Conservation (phyloP, 2,113 vertebrate genomes). For the Mystacornis crossleyi region DNA sequence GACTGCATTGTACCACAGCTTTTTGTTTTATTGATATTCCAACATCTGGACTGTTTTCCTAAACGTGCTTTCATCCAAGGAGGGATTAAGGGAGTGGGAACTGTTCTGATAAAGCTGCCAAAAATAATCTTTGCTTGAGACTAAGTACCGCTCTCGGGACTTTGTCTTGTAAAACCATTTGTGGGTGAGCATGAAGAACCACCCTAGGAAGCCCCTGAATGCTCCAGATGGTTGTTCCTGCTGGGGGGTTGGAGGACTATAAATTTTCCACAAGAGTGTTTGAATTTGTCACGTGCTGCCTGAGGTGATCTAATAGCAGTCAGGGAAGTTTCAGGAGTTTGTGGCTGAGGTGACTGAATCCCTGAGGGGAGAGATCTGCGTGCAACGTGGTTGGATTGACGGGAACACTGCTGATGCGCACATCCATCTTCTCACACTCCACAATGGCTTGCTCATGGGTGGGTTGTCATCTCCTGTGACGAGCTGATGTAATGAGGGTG, state of each 20-base stretch:
- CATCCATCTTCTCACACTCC: not conserved
- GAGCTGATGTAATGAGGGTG: fast-evolving
- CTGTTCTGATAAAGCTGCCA: conserved; percentile 21
- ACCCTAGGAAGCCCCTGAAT: not conserved
- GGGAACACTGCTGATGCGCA: not conserved
- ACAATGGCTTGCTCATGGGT: not conserved
- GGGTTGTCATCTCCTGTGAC: not conserved
- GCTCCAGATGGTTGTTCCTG: not conserved
- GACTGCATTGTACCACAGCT: not conserved
- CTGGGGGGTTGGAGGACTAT: not conserved
- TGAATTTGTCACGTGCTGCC: not conserved
- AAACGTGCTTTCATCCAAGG: not conserved
- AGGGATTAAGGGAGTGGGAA: not conserved
- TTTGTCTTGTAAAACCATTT: not conserved
- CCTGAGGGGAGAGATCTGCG: not conserved
- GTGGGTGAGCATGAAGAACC: not conserved
- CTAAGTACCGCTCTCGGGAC: fast-evolving
- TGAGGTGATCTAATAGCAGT: not conserved
- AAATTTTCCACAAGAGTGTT: not conserved
- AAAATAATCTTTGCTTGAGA: conserved; percentile 15
- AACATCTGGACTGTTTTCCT: not conserved
- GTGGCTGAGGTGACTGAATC: not conserved
- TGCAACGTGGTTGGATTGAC: fast-evolving
- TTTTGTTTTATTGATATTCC: not conserved
- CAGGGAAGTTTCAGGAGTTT: not conserved